Conservation (phyloP, 2,797 vertebrate species). For the Melanotaenia boesemani region DNA sequence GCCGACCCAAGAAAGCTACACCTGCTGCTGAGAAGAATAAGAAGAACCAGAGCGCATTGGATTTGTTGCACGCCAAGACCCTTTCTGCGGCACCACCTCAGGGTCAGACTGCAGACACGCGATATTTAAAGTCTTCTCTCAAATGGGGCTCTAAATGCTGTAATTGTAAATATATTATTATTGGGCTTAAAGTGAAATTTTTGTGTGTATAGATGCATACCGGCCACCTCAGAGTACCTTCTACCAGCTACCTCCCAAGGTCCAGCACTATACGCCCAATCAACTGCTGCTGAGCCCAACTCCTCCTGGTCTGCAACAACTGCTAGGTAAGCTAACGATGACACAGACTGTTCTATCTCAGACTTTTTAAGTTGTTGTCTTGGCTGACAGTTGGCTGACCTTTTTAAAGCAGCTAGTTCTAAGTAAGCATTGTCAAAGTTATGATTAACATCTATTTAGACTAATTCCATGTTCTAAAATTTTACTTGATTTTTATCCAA, state of each 20-base stretch:
- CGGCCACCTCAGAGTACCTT: constrained; percentile 95
- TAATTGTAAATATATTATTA: neutral
- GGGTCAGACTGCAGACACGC: constrained; percentile 82
- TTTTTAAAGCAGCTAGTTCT: no score
- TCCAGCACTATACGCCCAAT: constrained; percentile 92
- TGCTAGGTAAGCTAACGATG: constrained; percentile 87
- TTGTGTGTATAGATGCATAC: constrained; percentile 87
- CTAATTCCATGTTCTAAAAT: neutral
- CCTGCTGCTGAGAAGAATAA: constrained; percentile 88
- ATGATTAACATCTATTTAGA: neutral
- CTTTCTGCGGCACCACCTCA: constrained; percentile 91
- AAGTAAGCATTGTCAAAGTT: no score
- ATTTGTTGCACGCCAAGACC: constrained; percentile 92
- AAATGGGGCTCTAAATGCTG: neutral
- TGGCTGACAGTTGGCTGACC: neutral
- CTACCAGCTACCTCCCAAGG: constrained; percentile 99
- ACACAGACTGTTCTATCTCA: neutral
- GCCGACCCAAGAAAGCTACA: constrained; percentile 94
- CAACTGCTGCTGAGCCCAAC: constrained; percentile 91
- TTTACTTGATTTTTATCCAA: neutral
- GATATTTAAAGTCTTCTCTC: neutral
- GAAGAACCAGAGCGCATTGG: constrained; percentile 93
- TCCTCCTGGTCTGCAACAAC: constrained; percentile 94
- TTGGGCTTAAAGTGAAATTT: constrained; percentile 3
- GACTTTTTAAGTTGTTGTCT: neutral